Conservation (phyloP, 2,888 invertebrate species). For the Biston stratarius region DNA sequence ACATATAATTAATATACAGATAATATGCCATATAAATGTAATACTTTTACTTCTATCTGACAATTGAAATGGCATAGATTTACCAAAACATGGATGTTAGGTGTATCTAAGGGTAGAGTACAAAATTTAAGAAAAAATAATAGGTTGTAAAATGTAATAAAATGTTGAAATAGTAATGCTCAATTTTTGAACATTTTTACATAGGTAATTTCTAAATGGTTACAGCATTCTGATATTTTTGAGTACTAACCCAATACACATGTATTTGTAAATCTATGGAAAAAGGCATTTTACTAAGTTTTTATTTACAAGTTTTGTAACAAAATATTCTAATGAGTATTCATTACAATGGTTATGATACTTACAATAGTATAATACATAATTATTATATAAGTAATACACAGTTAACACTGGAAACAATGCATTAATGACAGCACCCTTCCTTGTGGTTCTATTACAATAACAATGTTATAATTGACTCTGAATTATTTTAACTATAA, state of each 20-base stretch:
- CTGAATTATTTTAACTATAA: constrained; percentile 55
- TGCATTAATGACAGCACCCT: constrained; percentile 60
- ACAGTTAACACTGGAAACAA: constrained; percentile 47
- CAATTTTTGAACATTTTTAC: no score
- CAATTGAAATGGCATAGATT: constrained; percentile 13
- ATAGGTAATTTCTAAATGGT: no score
- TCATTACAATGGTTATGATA: constrained; percentile 47
- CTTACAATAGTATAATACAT: constrained; percentile 41
- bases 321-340: constrained; percentile 56
- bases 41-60: constrained; percentile 13
- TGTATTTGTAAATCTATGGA: background rate
- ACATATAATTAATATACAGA: background rate
- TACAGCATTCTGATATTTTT: no score
- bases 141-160: no score
- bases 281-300: constrained; percentile 5
- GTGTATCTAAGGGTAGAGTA: no score
- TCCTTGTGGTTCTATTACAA: constrained; percentile 53
- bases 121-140: no score
- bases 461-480: constrained; percentile 69
- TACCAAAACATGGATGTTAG: no score
- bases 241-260: no score
- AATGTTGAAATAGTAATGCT: no score
- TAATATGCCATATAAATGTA: background rate
- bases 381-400: constrained; percentile 11
- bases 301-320: constrained; percentile 49